Evolutionary conservation across 2,113 vertebrate species (phyloP), one percentile per base, ranked within the genome.

Genomic region (Bubalus kerabau): DNA sequence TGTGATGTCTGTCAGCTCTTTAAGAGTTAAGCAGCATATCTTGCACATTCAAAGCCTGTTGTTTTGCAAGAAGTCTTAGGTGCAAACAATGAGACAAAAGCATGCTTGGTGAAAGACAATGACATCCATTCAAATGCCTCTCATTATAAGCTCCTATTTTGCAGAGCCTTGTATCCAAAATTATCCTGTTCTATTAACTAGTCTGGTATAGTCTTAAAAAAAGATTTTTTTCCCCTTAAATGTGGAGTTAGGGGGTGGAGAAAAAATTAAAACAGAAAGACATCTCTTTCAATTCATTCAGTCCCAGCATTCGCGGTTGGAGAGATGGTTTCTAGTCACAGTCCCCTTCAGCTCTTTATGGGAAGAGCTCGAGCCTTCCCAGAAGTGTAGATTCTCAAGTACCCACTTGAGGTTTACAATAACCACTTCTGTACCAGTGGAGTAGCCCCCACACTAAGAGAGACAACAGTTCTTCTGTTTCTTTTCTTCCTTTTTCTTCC

Each of bases 21-120:
- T 89, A 83, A 95, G 96, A 98, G 97, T 96, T 90, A 91, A 97
- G 96, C 98, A 96, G 98, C 92, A 56, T 36, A 87, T 54, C 95
- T 98, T 95, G 94, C 96, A 97, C 94, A 93, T 93, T 83, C 86
- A 95, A 91, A 96, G 93, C 98, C 71, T 0, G 78, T 97, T 97
- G 98, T 98, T 98, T 98, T 98, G 95, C 88, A 97, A 97, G 86
- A 98, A 97, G 94, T 96, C 97, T 98, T 96, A 97, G 83, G 95
- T 98, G 98, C 94, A 98, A 97, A 97, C 97, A 98, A 98, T 96
- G 97, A 97, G 94, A 97, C 93, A 96, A 93, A 97, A 97, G 3
- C 32, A 81, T 57, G 96, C 95, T 97, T 94, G 95, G 89, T 97
- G 92, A 96, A 95, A 98, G 97, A 98, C 98, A 98, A 97, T 97